A percentile compares a stretch with the other conserved stretches of the same genome.
Conservation (phyloP, 2,113 vertebrate genomes). For the Illadopsis cleaveri region DNA sequence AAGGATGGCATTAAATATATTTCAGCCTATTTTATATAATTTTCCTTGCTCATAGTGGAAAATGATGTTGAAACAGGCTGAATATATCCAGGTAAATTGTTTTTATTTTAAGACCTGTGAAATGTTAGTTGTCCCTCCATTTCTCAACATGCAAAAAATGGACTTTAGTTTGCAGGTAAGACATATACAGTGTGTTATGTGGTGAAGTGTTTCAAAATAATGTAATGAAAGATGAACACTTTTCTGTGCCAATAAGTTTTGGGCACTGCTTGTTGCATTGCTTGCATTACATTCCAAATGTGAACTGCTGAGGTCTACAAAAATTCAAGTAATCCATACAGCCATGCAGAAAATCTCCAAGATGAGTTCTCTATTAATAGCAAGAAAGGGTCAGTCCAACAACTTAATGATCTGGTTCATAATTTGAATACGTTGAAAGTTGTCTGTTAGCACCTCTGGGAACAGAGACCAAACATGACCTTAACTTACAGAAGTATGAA, state of each 20-base stretch:
- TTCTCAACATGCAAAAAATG: conserved; percentile 37
- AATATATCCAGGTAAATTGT: background rate
- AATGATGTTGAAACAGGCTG: background rate
- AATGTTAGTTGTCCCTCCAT: background rate
- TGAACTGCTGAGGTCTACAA: conserved; percentile 70
- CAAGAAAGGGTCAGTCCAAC: conserved; percentile 62
- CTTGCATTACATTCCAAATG: conserved; percentile 52
- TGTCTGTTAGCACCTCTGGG: conserved; percentile 59
- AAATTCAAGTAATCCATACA: conserved; percentile 72
- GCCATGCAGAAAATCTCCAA: conserved; percentile 68
- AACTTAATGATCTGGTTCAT: conserved; percentile 72
- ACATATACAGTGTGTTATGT: conserved; percentile 15
- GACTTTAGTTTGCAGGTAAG: conserved; percentile 58
- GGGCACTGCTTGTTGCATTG: conserved; percentile 39
- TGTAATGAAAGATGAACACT: conserved; percentile 49
- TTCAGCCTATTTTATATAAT: background rate
- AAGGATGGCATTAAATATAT: background rate
- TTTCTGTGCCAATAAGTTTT: conserved; percentile 62
- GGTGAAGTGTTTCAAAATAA: conserved; percentile 52
- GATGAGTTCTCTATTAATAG: conserved; percentile 72
- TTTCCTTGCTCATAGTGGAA: background rate
- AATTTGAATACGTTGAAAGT: conserved; percentile 72
- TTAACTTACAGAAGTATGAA: conserved; percentile 49
- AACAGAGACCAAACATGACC: conserved; percentile 66
- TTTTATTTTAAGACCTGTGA: conserved; percentile 30